These are phyloP conservation scores for Habroteleia sp. DNA, from an alignment of 2,888 invertebrate species.

Conservation along the genomic window DNA sequence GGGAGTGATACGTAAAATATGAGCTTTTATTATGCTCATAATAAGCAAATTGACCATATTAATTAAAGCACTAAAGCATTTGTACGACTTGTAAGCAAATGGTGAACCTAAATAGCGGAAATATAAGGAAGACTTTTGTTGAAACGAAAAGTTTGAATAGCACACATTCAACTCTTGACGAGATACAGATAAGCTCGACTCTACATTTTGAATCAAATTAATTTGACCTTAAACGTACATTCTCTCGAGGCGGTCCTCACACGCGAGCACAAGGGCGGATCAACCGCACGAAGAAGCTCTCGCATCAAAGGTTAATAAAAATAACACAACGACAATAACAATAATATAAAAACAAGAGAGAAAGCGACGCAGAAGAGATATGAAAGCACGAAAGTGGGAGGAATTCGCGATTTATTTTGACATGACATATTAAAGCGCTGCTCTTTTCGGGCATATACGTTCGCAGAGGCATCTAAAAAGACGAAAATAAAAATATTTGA, in stretches of 20 bases:
- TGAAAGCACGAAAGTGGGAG: conserved; percentile 48
- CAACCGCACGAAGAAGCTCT: conserved; percentile 34
- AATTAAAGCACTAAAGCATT: conserved; percentile 5
- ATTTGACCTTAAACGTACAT: conserved; percentile 48
- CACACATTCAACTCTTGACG: conserved; percentile 9
- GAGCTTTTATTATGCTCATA: too few species aligned
- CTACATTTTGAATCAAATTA: conserved; percentile 54
- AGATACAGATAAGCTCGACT: conserved; percentile 34
- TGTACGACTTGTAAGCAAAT: background rate
- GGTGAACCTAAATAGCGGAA: conserved; percentile 9
- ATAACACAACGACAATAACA: conserved; percentile 47
- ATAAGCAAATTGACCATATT: background rate
- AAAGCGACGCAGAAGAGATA: conserved; percentile 49
- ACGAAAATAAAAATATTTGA: conserved; percentile 55
- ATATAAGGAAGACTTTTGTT: background rate
- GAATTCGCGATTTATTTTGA: conserved; percentile 63
- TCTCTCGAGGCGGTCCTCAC: conserved; percentile 20
- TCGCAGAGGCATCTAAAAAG: conserved; percentile 42
- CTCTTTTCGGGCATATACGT: conserved; percentile 52
- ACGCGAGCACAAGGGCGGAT: conserved; percentile 37
- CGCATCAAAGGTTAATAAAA: conserved; percentile 51
- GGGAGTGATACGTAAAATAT: too few species aligned
- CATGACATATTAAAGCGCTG: conserved; percentile 60
- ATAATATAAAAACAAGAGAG: conserved; percentile 38
- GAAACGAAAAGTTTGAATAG: conserved; percentile 39